A percentile compares a stretch with the other conserved stretches of the same genome.
These are phyloP conservation scores for Chaitophorus viminalis DNA, from an alignment of 2,888 invertebrate genomes.

Conservation along the genomic window DNA sequence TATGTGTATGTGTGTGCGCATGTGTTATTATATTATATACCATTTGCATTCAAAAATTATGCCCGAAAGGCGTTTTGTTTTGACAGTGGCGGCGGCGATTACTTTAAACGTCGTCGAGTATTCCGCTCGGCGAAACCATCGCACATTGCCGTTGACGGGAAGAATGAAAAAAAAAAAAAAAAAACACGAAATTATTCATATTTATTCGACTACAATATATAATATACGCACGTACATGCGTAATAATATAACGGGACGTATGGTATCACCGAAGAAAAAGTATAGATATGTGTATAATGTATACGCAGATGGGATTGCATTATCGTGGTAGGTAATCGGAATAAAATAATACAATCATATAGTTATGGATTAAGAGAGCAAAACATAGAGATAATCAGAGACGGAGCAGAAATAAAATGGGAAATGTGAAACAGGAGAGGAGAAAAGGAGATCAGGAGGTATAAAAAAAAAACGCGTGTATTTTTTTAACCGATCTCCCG, in stretches of 20 bases:
- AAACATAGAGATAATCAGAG: too few relatives aligned
- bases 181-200: background rate
- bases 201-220: background rate
- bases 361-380: too few relatives aligned
- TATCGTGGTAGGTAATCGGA: too few relatives aligned
- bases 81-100: background rate
- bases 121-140: background rate
- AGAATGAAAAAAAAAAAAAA: background rate
- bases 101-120: background rate
- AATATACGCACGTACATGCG: too few relatives aligned
- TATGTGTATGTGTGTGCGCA: background rate
- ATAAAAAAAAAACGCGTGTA: background rate
- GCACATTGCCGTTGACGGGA: background rate
- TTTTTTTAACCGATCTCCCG: background rate
- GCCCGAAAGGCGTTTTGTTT: background rate
- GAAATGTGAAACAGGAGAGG: too few relatives aligned
- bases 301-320: too few relatives aligned
- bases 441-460: too few relatives aligned
- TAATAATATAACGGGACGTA: too few relatives aligned
- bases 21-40: background rate
- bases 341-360: background rate
- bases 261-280: too few relatives aligned
- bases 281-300: too few relatives aligned
- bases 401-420: too few relatives aligned
- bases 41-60: slow-evolving; percentile 10